These are phyloP conservation scores for Aphodius sticticus DNA, from an alignment of 2,888 invertebrate species.

Conservation along the genomic window DNA sequence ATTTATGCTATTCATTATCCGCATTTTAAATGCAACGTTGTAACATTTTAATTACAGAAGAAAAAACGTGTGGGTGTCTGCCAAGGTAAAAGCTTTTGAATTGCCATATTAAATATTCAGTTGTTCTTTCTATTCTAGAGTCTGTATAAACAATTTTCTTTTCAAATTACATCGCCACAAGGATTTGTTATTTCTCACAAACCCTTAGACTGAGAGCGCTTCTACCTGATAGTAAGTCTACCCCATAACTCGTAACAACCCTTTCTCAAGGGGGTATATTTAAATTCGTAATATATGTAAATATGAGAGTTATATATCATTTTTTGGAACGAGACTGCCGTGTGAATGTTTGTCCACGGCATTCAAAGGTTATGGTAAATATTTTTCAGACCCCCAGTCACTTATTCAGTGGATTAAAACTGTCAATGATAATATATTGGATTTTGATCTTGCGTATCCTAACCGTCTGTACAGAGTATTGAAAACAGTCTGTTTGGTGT, in stretches of 20 bases:
- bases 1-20: conserved; percentile 4
- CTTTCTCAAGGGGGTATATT: neutral
- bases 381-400: neutral
- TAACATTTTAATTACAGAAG: neutral
- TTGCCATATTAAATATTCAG: neutral
- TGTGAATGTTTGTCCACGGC: neutral
- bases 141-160: too few relatives aligned
- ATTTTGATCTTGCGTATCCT: neutral
- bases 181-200: neutral
- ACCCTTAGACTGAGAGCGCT: neutral
- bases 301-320: neutral
- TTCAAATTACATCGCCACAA: neutral
- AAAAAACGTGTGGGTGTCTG: neutral
- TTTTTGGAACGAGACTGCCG: neutral
- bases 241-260: neutral
- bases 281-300: neutral
- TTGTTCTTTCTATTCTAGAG: neutral
- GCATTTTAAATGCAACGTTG: conserved; percentile 4
- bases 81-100: neutral
- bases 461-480: too few relatives aligned
- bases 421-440: neutral
- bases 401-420: neutral
- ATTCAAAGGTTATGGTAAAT: neutral
- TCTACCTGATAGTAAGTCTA: neutral
- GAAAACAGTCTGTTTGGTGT: too few relatives aligned